phyloP scores from a whole-genome alignment of 2,797 vertebrate genomes.

The Antennarius maculatus region DNA sequence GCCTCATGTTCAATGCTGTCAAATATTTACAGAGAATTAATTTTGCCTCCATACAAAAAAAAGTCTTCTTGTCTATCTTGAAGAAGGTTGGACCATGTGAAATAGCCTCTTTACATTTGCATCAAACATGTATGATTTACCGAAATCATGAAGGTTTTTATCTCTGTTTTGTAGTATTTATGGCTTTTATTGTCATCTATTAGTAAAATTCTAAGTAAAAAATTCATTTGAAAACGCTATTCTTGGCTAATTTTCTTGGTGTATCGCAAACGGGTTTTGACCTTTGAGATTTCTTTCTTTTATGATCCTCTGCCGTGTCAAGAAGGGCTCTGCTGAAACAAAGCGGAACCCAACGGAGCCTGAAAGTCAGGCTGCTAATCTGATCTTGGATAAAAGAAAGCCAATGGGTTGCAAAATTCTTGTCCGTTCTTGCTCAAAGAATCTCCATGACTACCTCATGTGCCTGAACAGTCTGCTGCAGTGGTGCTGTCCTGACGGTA shows the following conservation, averaged over 20 bases:
- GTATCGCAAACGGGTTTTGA: neutral
- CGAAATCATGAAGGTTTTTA: neutral
- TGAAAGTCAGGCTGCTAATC: neutral
- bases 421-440: neutral
- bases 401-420: slow-evolving; percentile 1
- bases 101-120: neutral
- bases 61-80: neutral
- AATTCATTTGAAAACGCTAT: neutral
- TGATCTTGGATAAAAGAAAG: slow-evolving; percentile 19
- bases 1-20: neutral
- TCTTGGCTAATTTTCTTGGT: neutral
- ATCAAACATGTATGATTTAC: neutral
- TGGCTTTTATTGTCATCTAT: neutral
- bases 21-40: neutral
- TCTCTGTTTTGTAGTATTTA: neutral
- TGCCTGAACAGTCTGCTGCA: neutral
- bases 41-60: neutral
- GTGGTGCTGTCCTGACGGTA: neutral
- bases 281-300: slow-evolving; percentile 4
- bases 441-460: neutral
- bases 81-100: neutral
- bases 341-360: slow-evolving; percentile 28
- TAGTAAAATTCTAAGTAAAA: neutral
- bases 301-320: slow-evolving; percentile 23
- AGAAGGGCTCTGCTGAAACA: slow-evolving; percentile 17